Base-by-base conservation (phyloP, 1,140 invertebrate species). In the Nomia melanderi region DNA sequence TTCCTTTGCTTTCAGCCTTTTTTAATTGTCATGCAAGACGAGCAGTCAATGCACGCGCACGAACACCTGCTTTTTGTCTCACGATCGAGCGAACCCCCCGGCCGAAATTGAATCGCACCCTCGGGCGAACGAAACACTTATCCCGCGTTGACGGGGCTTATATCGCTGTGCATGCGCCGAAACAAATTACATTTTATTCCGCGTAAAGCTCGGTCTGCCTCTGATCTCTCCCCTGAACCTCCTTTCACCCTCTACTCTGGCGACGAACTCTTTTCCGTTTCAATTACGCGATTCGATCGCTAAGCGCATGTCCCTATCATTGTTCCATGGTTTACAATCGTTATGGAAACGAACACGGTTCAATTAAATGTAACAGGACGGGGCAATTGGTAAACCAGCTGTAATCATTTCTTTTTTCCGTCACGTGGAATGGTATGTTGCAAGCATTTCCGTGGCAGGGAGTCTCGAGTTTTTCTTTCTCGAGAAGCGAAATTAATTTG, bases 1-100 rank as follows among this genome's bases (percentile, higher is more conserved):
- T 44, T 44, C 41, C 4, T 44, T 14, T 17, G 36, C 14, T 17
- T 14, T 2, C 11, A 44, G 33, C 8, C n/a, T 36, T 33, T 57
- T 66, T 41, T 74, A 74, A 78, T 78, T 78, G 80, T 83, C 76
- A 75, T 64, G 81, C 53, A 60, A 83, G 27, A 36, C 44, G 36
- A 39, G 50, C 36, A 31, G 9, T 54, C 29, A 20, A 36, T 54
- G 25, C 50, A 66, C 63, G 53, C 53, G 20, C 12, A 20, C 14
- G 20, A 39, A 17, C 25, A 74, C 36, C 39, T 64, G 77, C 33
- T 73, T 41, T 66, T 62, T 70, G 56, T 60, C 47, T 8, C 64
- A 74, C 69, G 75, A 70, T 65, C 64, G 33, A 11, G 6, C n/a
- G 54, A 20, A 47, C 25, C 23, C 33, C 39, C 27, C 23, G 54